Evolutionary conservation across 2,113 vertebrate genomes (phyloP).

Genomic region (Oxyruncus cristatus): DNA sequence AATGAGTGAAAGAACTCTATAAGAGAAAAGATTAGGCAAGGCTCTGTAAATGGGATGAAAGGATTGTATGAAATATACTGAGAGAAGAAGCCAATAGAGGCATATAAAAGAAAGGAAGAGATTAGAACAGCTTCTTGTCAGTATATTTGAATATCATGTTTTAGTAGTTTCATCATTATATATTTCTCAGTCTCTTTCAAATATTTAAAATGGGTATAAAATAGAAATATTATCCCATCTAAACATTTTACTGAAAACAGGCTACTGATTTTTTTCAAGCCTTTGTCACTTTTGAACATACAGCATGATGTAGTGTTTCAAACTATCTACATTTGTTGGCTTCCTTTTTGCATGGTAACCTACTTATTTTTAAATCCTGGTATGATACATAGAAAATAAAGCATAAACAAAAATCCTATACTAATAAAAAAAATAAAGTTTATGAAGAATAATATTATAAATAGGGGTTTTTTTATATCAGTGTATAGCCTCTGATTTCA

Average conservation of each 20-base stretch:
- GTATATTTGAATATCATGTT: conserved; percentile 15
- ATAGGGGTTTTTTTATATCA: background rate
- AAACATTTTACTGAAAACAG: background rate
- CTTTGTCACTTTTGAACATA: background rate
- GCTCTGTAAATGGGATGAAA: background rate
- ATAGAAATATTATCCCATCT: background rate
- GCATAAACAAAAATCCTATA: background rate
- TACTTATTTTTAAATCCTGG: background rate
- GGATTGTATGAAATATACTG: background rate
- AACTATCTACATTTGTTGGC: background rate
- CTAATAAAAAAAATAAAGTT: background rate
- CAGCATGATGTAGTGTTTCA: background rate
- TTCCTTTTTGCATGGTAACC: background rate
- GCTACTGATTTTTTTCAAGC: background rate
- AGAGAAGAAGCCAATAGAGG: background rate
- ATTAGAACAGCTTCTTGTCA: conserved; percentile 18
- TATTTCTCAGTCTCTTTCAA: background rate
- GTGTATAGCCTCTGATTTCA: background rate
- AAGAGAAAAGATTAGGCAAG: background rate
- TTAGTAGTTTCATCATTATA: background rate
- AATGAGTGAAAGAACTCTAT: background rate
- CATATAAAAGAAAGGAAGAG: background rate
- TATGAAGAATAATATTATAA: background rate
- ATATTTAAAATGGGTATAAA: background rate
- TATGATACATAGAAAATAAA: background rate